phyloP scores from a whole-genome alignment of 2,113 vertebrate genomes.

The Athene cunicularia region DNA sequence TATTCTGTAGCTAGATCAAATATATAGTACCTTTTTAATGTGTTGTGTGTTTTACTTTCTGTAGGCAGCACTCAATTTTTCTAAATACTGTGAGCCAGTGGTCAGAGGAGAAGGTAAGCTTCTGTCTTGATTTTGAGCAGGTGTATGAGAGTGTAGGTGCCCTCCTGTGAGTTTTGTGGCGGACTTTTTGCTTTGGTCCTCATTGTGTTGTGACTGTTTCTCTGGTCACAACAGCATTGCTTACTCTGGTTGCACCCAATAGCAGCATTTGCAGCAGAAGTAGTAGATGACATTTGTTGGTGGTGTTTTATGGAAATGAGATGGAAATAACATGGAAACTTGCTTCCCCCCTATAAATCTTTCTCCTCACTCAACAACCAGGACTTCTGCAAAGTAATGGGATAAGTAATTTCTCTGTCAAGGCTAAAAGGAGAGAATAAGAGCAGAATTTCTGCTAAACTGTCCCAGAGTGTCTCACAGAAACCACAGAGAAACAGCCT shows the following conservation, averaged over 20 bases:
- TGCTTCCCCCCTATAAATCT: background rate
- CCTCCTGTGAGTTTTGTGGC: background rate
- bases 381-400: background rate
- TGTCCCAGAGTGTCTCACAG: background rate
- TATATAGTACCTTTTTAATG: background rate
- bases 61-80: constrained; percentile 93
- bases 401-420: background rate
- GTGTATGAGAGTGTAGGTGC: background rate
- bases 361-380: background rate
- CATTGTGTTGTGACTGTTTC: background rate
- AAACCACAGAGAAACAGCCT: background rate
- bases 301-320: background rate
- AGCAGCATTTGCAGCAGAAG: background rate
- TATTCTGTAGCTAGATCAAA: background rate
- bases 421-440: background rate
- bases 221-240: background rate
- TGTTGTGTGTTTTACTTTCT: background rate
- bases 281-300: background rate
- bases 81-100: constrained; percentile 94
- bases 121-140: background rate
- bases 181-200: background rate
- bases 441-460: background rate
- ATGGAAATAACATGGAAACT: background rate
- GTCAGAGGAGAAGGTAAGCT: constrained; percentile 91
- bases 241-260: background rate